phyloP scores from a whole-genome alignment of 1,140 invertebrate genomes.

The Aethina tumida region DNA sequence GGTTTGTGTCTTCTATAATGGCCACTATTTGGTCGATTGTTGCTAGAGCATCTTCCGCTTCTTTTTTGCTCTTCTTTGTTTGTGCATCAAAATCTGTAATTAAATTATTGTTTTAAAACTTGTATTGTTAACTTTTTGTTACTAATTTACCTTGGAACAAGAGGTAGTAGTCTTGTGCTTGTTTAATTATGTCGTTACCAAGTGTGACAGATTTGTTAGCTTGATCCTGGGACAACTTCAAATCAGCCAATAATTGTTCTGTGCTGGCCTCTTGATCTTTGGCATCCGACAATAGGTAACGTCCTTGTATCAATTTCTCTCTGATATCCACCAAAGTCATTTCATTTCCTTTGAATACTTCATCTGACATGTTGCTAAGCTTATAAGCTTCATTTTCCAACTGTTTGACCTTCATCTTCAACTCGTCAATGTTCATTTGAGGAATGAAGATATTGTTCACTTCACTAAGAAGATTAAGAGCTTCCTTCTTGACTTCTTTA shows the following conservation, averaged over 20 bases:
- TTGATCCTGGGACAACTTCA: constrained; percentile 57
- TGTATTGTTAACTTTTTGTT: too few species aligned
- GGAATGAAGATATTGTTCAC: constrained; percentile 67
- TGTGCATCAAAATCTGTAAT: constrained; percentile 76
- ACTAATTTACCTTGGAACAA: constrained; percentile 62
- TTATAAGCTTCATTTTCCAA: constrained; percentile 42
- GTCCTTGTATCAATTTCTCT: constrained; percentile 40
- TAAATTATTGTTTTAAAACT: too few species aligned
- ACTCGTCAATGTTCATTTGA: constrained; percentile 54
- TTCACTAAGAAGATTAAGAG: constrained; percentile 64
- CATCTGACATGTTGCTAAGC: constrained; percentile 35
- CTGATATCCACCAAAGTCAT: constrained; percentile 51
- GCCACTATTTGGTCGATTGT: constrained; percentile 48
- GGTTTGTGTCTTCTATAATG: constrained; percentile 43
- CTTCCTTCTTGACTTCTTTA: constrained; percentile 65
- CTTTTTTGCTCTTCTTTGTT: constrained; percentile 66
- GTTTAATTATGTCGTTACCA: constrained; percentile 74
- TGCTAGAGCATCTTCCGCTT: constrained; percentile 53
- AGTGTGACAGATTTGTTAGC: constrained; percentile 72
- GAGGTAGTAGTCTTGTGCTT: constrained; percentile 77
- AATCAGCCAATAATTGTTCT: constrained; percentile 56
- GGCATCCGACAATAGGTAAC: constrained; percentile 42
- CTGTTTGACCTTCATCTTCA: constrained; percentile 54
- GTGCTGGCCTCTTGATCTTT: constrained; percentile 49
- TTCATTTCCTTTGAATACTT: constrained; percentile 36